Evolutionary conservation across 2,113 vertebrate genomes (phyloP).

Genomic region (Halcyon senegalensis): DNA sequence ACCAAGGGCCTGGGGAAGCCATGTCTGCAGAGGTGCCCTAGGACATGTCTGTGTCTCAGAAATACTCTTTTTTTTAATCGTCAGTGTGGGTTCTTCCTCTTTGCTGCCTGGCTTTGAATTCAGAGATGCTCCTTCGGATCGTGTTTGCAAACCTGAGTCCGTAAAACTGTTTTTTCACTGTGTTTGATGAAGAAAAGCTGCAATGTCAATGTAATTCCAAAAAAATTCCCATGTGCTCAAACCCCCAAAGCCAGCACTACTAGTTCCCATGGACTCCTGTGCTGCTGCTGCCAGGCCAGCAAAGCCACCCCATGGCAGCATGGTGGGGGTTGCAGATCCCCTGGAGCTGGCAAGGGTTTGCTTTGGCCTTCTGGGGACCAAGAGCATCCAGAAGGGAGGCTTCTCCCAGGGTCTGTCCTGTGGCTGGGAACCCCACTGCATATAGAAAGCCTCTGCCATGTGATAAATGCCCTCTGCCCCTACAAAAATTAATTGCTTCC

Average conservation of each 20-base stretch:
- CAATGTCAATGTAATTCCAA: neutral
- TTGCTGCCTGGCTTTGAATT: neutral
- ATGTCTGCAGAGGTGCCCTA: neutral
- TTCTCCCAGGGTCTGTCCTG: neutral
- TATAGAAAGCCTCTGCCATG: slow-evolving; percentile 22
- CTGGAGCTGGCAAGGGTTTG: neutral
- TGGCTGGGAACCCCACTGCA: neutral
- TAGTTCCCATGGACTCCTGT: neutral
- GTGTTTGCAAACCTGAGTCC: neutral
- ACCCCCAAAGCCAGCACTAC: neutral
- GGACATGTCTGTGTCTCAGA: neutral
- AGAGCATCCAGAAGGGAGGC: neutral
- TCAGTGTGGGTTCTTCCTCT: neutral
- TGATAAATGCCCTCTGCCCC: neutral
- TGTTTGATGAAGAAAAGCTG: neutral
- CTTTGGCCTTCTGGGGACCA: neutral
- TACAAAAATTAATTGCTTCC: slow-evolving; percentile 59
- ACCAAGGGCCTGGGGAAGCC: neutral
- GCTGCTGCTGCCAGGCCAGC: neutral
- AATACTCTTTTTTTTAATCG: fast-evolving
- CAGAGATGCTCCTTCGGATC: neutral
- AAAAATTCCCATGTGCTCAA: neutral
- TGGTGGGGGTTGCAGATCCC: neutral
- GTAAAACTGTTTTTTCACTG: neutral
- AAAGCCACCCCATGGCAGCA: neutral